phyloP scores from a whole-genome alignment of 2,888 invertebrate species.

The Thymelicus sylvestris region DNA sequence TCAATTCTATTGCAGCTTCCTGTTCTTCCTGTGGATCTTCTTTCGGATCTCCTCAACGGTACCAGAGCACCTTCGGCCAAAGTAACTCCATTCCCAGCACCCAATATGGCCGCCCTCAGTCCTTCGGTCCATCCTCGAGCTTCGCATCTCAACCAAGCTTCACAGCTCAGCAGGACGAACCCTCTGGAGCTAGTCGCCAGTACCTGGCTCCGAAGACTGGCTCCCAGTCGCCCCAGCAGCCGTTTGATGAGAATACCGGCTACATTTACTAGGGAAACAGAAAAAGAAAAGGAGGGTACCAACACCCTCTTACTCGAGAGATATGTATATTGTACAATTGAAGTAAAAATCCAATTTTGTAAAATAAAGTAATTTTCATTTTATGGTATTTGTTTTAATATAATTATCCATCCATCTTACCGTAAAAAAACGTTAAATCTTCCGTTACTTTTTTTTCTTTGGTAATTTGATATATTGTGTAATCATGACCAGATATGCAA shows the following conservation, averaged over 20 bases:
- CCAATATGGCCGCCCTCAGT: conserved; percentile 50
- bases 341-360: no score
- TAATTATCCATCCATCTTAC: no score
- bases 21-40: conserved; percentile 40
- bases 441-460: no score
- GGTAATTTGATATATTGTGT: no score
- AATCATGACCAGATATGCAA: no score
- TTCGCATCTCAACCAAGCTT: conserved; percentile 40
- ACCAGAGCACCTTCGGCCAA: conserved; percentile 42
- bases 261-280: conserved; percentile 63
- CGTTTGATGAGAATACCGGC: conserved; percentile 73
- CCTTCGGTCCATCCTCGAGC: conserved; percentile 35
- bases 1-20: conserved; percentile 36
- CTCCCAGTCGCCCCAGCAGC: conserved; percentile 66
- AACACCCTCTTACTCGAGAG: no score
- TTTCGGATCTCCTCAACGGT: conserved; percentile 36
- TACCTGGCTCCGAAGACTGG: conserved; percentile 66
- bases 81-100: conserved; percentile 46
- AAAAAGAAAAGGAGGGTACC: neutral
- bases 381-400: no score
- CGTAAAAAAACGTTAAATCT: no score
- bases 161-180: conserved; percentile 41
- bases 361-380: no score
- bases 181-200: conserved; percentile 61
- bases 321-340: no score